phyloP scores from a whole-genome alignment of 2,797 vertebrate genomes.

The Argentina silus region DNA sequence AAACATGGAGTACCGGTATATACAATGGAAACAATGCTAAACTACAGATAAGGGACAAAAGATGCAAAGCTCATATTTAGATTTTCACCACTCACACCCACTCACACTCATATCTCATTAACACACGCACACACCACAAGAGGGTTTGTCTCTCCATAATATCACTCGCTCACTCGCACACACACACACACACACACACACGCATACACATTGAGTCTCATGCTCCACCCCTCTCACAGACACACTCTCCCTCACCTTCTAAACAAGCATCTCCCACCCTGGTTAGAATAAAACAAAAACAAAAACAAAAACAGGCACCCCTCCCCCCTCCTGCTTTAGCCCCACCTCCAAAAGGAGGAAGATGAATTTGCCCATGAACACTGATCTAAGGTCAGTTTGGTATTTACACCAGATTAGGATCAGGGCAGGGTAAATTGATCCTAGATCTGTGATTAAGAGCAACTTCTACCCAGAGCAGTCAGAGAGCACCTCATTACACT shows the following conservation, averaged over 20 bases:
- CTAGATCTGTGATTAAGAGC: constrained; percentile 34
- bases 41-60: constrained; percentile 65
- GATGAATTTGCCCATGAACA: constrained; percentile 45
- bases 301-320: neutral
- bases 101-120: constrained; percentile 39
- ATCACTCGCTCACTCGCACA: constrained; percentile 29
- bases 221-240: neutral
- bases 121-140: constrained; percentile 50
- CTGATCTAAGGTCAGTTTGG: constrained; percentile 28
- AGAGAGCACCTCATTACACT: neutral
- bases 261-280: constrained; percentile 32
- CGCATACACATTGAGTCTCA: neutral
- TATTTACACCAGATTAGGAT: neutral
- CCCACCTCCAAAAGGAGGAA: constrained; percentile 39
- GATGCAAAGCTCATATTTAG: constrained; percentile 50
- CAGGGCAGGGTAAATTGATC: constrained; percentile 28
- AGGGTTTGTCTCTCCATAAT: constrained; percentile 18
- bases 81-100: constrained; percentile 56
- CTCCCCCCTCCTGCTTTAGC: constrained; percentile 35
- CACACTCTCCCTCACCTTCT: constrained; percentile 13
- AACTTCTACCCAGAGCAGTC: constrained; percentile 24
- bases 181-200: constrained; percentile 54
- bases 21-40: constrained; percentile 76
- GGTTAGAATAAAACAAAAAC: constrained; percentile 53
- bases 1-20: constrained; percentile 78